Base-by-base conservation (phyloP, 2,888 invertebrate genomes). In the Tinea pellionella region DNA sequence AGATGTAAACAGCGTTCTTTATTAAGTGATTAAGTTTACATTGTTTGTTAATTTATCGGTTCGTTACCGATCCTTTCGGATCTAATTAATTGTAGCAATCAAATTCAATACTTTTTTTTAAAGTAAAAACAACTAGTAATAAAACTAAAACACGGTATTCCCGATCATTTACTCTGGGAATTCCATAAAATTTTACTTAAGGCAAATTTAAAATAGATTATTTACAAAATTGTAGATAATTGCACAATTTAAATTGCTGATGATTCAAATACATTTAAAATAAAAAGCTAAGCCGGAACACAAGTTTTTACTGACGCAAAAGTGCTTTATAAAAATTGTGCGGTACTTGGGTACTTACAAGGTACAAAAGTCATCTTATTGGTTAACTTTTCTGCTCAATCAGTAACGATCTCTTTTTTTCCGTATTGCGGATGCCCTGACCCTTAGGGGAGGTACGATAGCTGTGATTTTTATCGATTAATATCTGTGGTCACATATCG, bases 121-220 rank as follows among this genome's bases (percentile, higher is more conserved):
- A 2, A 47, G 6, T 15, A 47, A 47, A 47, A 47, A 37, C 2
- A 37, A 47, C 9, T n/a, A 8, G 2, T 47, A 6, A 24, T 24
- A 24, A 24, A 24, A 24, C 24, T 24, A 24, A 24, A 16, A 47
- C 47, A 9, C 16, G 47, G 47, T 47, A 47, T 15, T 47, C 47
- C 47, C 47, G 47, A 47, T n/a, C 47, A 47, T 16, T 47, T n/a
- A 47, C 47, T 16, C 13, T 47, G 47, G 47, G 16, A 47, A 47
- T 47, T 47, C 47, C 47, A 15, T n/a, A 47, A 47, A 47, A 47
- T 12, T 37, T 37, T 37, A 37, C n/a, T 47, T 4, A 15, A 47
- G 15, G 15, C 47, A 47, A 47, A 37, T 37, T 37, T 37, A 37
- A 37, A 37, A 37, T 37, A 37, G 37, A 37, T 37, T 37, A 37